These are phyloP conservation scores for Biston stratarius DNA, from an alignment of 2,888 invertebrate genomes.

Conservation along the genomic window DNA sequence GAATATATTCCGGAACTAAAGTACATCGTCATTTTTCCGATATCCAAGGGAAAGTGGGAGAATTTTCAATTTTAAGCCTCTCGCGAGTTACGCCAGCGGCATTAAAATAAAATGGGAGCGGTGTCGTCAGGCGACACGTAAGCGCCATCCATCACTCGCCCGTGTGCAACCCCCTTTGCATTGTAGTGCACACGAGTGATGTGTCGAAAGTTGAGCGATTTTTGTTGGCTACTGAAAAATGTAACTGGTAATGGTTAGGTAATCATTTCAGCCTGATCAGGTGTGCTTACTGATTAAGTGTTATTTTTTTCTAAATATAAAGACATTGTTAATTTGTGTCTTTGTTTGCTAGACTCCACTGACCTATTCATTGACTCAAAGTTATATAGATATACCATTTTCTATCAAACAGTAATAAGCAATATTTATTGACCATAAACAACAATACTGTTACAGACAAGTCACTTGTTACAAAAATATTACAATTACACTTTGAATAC, in stretches of 20 bases:
- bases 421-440: too few relatives aligned
- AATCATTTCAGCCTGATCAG: too few relatives aligned
- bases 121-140: slow-evolving; percentile 82
- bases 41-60: slow-evolving; percentile 64
- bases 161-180: slow-evolving; percentile 64
- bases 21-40: slow-evolving; percentile 63
- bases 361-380: too few relatives aligned
- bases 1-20: slow-evolving; percentile 37
- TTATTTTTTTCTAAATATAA: too few relatives aligned
- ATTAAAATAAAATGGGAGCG: slow-evolving; percentile 81
- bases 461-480: too few relatives aligned
- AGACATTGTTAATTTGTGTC: too few relatives aligned
- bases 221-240: neutral
- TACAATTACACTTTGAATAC: too few relatives aligned
- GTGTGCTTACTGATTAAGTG: too few relatives aligned
- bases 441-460: too few relatives aligned
- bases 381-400: too few relatives aligned
- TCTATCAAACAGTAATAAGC: too few relatives aligned
- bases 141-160: slow-evolving; percentile 78
- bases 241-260: neutral
- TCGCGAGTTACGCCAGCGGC: slow-evolving; percentile 67
- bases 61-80: slow-evolving; percentile 85
- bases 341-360: too few relatives aligned
- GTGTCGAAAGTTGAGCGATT: slow-evolving; percentile 44
- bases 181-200: slow-evolving; percentile 54